These are phyloP conservation scores for Macrotus californicus DNA, from an alignment of 2,113 vertebrate species.

Conservation along the genomic window DNA sequence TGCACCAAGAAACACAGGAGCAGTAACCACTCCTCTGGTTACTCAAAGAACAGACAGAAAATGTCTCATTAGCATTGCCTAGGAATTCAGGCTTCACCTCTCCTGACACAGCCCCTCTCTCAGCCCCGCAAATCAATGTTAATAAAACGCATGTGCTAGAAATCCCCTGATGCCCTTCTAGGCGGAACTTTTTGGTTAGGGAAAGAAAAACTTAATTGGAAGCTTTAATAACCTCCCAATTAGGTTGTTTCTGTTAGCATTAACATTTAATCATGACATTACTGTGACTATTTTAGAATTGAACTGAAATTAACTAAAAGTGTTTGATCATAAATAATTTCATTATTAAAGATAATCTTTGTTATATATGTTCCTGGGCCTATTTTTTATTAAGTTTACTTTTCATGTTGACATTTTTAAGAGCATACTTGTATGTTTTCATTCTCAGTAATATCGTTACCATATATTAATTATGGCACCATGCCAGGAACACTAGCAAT, in stretches of 20 bases:
- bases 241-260: conserved; percentile 69
- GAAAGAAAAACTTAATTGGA: conserved; percentile 74
- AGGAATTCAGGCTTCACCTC: background rate
- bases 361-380: conserved; percentile 60
- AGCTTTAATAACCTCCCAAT: conserved; percentile 74
- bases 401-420: conserved; percentile 75
- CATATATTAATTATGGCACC: conserved; percentile 70
- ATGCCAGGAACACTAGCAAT: conserved; percentile 35
- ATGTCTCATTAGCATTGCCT: background rate
- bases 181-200: conserved; percentile 58
- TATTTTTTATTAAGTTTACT: conserved; percentile 75
- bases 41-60: conserved; percentile 11
- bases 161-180: conserved; percentile 16
- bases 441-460: conserved; percentile 63
- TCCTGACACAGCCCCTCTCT: background rate
- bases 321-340: conserved; percentile 72
- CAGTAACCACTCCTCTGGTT: background rate
- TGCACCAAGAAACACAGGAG: background rate
- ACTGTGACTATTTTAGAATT: conserved; percentile 66
- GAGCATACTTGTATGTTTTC: conserved; percentile 62
- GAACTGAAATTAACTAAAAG: conserved; percentile 71
- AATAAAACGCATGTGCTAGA: conserved; percentile 50
- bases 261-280: conserved; percentile 74
- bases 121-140: background rate
- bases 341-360: conserved; percentile 72